phyloP scores from a whole-genome alignment of 2,888 invertebrate species.

The Drosophila anomelani region DNA sequence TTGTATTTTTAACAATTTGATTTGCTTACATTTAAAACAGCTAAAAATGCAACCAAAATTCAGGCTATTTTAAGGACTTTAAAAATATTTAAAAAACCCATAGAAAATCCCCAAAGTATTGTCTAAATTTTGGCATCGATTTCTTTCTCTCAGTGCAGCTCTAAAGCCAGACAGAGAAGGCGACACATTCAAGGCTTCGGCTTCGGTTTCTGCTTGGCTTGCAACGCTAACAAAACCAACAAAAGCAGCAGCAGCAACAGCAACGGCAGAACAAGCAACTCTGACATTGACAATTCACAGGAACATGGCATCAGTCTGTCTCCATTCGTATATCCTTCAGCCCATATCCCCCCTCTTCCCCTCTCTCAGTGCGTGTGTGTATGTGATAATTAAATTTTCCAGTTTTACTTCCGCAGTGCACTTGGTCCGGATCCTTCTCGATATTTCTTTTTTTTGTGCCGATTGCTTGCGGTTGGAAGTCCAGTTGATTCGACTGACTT shows the following conservation, averaged over 20 bases:
- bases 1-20: too few relatives aligned
- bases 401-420: constrained; percentile 64
- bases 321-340: constrained; percentile 15
- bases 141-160: constrained; percentile 4
- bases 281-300: constrained; percentile 71
- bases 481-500: constrained; percentile 49
- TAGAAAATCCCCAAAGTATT: not conserved
- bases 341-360: not conserved
- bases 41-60: too few relatives aligned
- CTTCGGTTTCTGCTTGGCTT: constrained; percentile 40
- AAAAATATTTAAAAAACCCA: too few relatives aligned
- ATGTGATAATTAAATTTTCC: constrained; percentile 72
- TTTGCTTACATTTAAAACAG: too few relatives aligned
- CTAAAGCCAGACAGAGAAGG: not conserved
- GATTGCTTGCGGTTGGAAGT: constrained; percentile 47
- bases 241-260: constrained; percentile 24
- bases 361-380: constrained; percentile 37
- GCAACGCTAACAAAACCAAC: constrained; percentile 62
- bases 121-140: fast-evolving
- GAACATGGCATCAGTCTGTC: constrained; percentile 59
- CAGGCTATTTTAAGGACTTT: too few relatives aligned
- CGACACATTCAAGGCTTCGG: constrained; percentile 56
- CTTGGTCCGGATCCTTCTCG: constrained; percentile 26
- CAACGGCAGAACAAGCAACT: constrained; percentile 39
- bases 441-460: constrained; percentile 22